These are phyloP conservation scores for Toxostoma redivivum DNA, from an alignment of 2,113 vertebrate genomes.

Conservation along the genomic window DNA sequence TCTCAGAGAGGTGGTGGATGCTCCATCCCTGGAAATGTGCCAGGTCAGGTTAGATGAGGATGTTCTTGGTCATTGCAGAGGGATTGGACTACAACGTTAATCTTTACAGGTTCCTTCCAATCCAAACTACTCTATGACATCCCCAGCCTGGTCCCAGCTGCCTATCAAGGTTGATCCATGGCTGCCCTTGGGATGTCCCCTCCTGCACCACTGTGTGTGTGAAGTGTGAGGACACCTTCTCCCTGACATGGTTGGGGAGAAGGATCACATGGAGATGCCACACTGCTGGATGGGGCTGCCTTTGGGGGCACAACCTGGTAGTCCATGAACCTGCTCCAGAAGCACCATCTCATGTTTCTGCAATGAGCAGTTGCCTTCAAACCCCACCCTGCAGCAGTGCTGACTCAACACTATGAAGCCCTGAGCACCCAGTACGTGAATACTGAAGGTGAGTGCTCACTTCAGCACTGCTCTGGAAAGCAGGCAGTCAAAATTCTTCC, in stretches of 20 bases:
- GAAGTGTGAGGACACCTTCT: background rate
- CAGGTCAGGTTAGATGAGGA: background rate
- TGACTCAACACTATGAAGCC: background rate
- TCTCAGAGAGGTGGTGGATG: background rate
- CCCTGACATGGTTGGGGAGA: accelerated
- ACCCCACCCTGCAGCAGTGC: accelerated
- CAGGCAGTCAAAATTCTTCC: background rate
- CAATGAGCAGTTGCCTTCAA: background rate
- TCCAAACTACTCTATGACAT: background rate
- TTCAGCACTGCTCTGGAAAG: background rate
- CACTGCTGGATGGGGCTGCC: background rate
- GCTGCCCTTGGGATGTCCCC: background rate
- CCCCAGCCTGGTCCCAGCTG: background rate
- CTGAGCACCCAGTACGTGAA: background rate
- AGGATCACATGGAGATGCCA: background rate
- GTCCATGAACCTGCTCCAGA: background rate
- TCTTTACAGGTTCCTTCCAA: background rate
- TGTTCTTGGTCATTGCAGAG: background rate
- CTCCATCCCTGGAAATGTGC: background rate
- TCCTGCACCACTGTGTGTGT: background rate
- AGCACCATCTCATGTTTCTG: background rate
- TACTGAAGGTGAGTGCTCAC: too few species aligned
- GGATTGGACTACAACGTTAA: background rate
- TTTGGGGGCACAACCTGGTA: background rate
- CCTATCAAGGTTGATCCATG: background rate